Evolutionary conservation across 2,797 vertebrate genomes (phyloP).

Genomic region (Danio aesculapii): DNA sequence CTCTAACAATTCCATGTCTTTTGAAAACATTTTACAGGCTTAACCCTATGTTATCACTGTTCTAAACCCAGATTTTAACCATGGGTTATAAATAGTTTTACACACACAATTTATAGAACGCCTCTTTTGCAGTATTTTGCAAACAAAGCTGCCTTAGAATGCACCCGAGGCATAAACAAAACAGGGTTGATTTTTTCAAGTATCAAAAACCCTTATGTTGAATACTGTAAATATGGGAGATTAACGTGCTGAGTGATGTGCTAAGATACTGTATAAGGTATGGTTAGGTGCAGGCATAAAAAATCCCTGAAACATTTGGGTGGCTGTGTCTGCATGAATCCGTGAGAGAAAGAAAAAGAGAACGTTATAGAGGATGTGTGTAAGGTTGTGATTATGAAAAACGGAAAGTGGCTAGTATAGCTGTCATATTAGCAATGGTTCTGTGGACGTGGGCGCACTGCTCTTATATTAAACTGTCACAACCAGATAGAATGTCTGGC

Average conservation of each 20-base stretch:
- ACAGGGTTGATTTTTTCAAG: too few species aligned
- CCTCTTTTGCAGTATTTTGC: too few species aligned
- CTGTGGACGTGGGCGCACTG: slow-evolving; percentile 39
- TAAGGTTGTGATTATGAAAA: slow-evolving; percentile 50
- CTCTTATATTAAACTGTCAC: slow-evolving; percentile 63
- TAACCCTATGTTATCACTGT: too few species aligned
- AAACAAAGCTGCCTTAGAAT: too few species aligned
- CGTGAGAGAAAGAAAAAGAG: slow-evolving; percentile 8
- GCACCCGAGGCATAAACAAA: too few species aligned
- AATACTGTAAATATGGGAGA: slow-evolving; percentile 3
- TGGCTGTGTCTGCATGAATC: not conserved
- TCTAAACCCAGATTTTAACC: too few species aligned
- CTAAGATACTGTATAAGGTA: not conserved
- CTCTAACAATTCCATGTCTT: too few species aligned
- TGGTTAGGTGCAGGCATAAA: slow-evolving; percentile 19
- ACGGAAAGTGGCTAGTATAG: slow-evolving; percentile 46
- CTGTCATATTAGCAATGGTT: slow-evolving; percentile 52
- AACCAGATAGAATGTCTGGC: slow-evolving; percentile 49
- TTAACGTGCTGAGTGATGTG: not conserved
- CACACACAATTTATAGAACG: too few species aligned
- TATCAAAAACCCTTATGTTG: not conserved
- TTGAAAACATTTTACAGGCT: too few species aligned
- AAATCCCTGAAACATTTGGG: not conserved
- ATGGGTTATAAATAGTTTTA: too few species aligned
- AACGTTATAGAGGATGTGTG: not conserved